Base-by-base conservation (phyloP, 2,888 invertebrate species). In the Byasa hedistus region DNA sequence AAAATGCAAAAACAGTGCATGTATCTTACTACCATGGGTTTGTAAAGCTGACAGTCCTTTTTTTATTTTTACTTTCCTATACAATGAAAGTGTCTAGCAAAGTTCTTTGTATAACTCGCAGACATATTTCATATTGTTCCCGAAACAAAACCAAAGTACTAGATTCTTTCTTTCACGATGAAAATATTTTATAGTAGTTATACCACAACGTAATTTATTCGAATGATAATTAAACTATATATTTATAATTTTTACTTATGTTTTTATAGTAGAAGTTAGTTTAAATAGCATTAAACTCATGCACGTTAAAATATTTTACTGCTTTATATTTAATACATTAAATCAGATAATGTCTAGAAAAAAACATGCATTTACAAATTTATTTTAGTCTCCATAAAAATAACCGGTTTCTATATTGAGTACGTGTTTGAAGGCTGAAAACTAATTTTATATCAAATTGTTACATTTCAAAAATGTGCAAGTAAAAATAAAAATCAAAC, bases 51-150 rank as follows among this genome's bases (percentile, higher is more conserved):
- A 44, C 56, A 32, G 22, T 17, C 24, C 56, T 56, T 65, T 61
- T 44, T 36, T 21, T 36, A 8, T 54, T 27, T 56, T 65, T 57
- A 22, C 36, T 60, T 12, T 44, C 32, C 56, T 57, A 57, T 44
- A 61, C 57, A 66, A 66, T 57, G 65, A 61, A 66, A 61, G 65
- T 66, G 65, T 66, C 65, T 57, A 51, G 65, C 61, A 66, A 66
- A 66, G 52, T 61, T 61, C 65, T 66, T 66, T 66, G 65, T 66
- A 51, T 52, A 57, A 57, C 57, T 57, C 52, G 52, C 52, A 66
- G 65, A 66, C 61, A 57, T 57, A 61, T 66, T 66, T 66, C 61
- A 66, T 66, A 66, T 66, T 66, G 65, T 66, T 57, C 39, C 65
- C 36, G 48, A 61, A 66, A 66, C 57, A 57, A 61, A 61, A 65